These are phyloP conservation scores for Cryptomyrus ogoouensis DNA, from an alignment of 2,113 vertebrate genomes.

Conservation along the genomic window DNA sequence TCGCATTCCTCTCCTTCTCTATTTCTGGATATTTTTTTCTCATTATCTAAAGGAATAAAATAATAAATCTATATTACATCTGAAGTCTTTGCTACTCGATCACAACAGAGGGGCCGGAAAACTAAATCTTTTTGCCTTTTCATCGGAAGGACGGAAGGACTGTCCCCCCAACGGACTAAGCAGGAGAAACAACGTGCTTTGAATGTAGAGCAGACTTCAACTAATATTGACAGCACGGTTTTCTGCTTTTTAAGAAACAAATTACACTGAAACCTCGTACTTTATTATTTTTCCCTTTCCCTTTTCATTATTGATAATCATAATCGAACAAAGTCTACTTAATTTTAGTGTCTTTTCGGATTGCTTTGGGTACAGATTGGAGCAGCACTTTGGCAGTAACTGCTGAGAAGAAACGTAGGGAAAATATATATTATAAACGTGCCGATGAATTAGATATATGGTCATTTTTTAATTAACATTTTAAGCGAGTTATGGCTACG, in stretches of 20 bases:
- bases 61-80: neutral
- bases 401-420: neutral
- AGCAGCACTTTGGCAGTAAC: neutral
- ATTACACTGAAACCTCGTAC: neutral
- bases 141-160: constrained; percentile 25
- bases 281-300: neutral
- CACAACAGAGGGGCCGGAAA: constrained; percentile 20
- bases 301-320: neutral
- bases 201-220: constrained; percentile 67
- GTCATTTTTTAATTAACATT: neutral
- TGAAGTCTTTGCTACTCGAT: constrained; percentile 23
- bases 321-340: constrained; percentile 35
- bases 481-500: constrained; percentile 71
- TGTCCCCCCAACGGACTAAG: constrained; percentile 44
- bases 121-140: constrained; percentile 29
- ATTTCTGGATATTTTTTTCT: constrained; percentile 14
- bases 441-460: neutral
- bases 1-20: constrained; percentile 39
- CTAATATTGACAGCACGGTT: constrained; percentile 28
- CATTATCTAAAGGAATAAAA: neutral
- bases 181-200: constrained; percentile 62
- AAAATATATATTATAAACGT: neutral
- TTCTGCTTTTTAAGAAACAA: constrained; percentile 33
- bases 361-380: neutral
- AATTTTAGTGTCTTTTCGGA: neutral